Evolutionary conservation across 1,140 invertebrate genomes (phyloP).

Genomic region (Aphelenchoides besseyi): DNA sequence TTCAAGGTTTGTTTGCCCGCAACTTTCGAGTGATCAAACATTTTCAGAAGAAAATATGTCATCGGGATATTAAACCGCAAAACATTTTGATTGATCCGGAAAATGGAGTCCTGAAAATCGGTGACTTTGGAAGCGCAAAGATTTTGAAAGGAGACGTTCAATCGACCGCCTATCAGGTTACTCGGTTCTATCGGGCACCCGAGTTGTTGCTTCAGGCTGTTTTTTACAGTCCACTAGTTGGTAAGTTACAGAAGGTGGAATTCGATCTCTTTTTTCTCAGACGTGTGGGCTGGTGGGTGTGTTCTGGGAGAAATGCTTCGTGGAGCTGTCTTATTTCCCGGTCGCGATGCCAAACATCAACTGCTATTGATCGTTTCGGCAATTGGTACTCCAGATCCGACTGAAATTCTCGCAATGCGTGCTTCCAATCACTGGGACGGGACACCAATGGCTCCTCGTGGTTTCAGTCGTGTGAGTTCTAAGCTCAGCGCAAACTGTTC

Average conservation of each 20-base stretch:
- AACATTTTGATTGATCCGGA: conserved; percentile 48
- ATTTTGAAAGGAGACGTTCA: conserved; percentile 26
- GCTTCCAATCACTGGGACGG: conserved; percentile 21
- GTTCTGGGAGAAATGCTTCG: conserved; percentile 82
- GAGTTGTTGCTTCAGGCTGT: conserved; percentile 44
- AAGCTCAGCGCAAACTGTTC: neutral
- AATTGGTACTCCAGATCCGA: conserved; percentile 84
- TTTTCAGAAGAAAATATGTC: conserved; percentile 39
- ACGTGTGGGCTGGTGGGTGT: conserved; percentile 98
- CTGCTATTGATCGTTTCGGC: conserved; percentile 97
- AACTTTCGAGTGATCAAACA: neutral
- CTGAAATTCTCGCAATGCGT: conserved; percentile 36
- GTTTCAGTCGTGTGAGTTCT: conserved; percentile 14
- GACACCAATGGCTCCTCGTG: conserved; percentile 4
- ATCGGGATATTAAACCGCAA: conserved; percentile 55
- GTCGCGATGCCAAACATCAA: conserved; percentile 95
- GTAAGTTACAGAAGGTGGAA: neutral
- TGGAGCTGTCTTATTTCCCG: conserved; percentile 96
- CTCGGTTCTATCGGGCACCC: conserved; percentile 53
- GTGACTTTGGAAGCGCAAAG: conserved; percentile 55
- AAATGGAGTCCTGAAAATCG: conserved; percentile 48
- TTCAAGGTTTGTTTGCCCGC: conserved; percentile 3
- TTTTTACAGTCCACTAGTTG: conserved; percentile 35
- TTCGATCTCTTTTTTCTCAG: too few relatives aligned
- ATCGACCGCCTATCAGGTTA: conserved; percentile 48